Percentiles rank a stretch among this genome's conserved stretches.
These are phyloP conservation scores for Bufo gargarizans DNA, from an alignment of 2,113 vertebrate species.

Conservation along the genomic window DNA sequence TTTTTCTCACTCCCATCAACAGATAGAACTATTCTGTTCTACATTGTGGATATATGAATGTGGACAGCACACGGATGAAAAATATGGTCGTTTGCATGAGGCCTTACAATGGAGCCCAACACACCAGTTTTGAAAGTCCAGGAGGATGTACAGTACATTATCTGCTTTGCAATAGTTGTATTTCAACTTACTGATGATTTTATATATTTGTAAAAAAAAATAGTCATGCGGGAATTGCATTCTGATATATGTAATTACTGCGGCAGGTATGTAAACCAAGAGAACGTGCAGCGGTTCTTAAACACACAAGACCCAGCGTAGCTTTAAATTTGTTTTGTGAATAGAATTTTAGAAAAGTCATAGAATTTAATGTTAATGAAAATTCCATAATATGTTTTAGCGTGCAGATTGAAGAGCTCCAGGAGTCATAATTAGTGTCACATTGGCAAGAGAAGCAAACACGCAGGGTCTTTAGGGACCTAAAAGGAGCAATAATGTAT, in stretches of 20 bases:
- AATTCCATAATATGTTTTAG: background rate
- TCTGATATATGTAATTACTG: background rate
- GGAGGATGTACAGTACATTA: background rate
- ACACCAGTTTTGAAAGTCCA: background rate
- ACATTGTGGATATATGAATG: too few species aligned
- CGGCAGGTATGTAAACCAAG: background rate
- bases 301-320: background rate
- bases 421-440: background rate
- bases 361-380: constrained; percentile 14
- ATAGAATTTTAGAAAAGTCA: constrained; percentile 6
- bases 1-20: too few species aligned
- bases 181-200: background rate
- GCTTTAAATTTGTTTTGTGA: constrained; percentile 22
- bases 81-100: too few species aligned
- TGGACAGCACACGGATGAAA: too few species aligned
- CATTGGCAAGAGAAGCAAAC: background rate
- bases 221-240: background rate
- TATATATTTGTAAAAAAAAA: constrained; percentile 6
- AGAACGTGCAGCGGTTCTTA: constrained; percentile 3
- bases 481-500: background rate
- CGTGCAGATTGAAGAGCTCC: background rate
- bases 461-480: background rate
- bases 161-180: background rate
- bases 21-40: too few species aligned
- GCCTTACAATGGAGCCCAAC: too few species aligned